Base-by-base conservation (phyloP, 1,140 invertebrate genomes). In the Ostrea edulis region DNA sequence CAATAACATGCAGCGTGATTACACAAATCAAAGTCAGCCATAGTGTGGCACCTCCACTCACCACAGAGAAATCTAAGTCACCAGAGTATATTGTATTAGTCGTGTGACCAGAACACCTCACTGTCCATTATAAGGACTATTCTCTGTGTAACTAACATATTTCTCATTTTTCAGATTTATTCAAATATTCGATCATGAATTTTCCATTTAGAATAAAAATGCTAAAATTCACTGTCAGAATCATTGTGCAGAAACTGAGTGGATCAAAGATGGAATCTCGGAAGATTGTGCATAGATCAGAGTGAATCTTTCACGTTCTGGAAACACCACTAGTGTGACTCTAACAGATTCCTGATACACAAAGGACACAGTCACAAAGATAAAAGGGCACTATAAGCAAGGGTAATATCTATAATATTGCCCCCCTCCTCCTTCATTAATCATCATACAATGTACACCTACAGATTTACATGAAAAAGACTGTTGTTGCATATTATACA, bases 1-100 rank as follows among this genome's bases (percentile, higher is more conserved):
- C 52, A 83, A 83, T 54, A 83, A 52, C 52, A 53, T 83, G 82
- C 52, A 9, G 82, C 68, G 68, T 77, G 68, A 77, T 77, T 77
- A 77, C 25, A 77, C 68, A 77, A 77, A 25, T 29, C 68, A 77
- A 77, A 77, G 25, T 22, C 68, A 25, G 68, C 25, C 68, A 14
- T 29, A 44, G 68, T 77, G 68, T 77, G 68, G 25, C 68, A 77
- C 68, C 35, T 9, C 68, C 68, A 71, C 11, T 71, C 65, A 25
- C 65, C 81, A 82, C n/a, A 51, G 81, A 53, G 35, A 51, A 22
- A 25, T 25, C 52, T 5, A 52, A 83, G 44, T 83, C 82, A 53
- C 35, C 82, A 54, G 12, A 83, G 44, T 20, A 83, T 14, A 52
- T 51, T 53, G n/a, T 83, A 5, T 20, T n/a, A 8, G 68, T 25